Base-by-base conservation (phyloP, 2,888 invertebrate species). In the Drosophila greeni region DNA sequence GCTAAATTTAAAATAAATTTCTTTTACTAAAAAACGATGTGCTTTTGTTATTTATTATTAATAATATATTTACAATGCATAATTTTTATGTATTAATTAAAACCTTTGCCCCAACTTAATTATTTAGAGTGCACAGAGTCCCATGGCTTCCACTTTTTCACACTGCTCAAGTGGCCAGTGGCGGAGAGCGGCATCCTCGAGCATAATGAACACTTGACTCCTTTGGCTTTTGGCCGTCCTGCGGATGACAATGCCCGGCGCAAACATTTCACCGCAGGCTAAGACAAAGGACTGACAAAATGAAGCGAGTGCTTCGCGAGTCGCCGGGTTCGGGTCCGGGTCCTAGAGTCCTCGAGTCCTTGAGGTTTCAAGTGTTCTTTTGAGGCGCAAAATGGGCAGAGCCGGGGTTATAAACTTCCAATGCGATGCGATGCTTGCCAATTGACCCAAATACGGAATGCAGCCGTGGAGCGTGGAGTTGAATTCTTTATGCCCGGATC, bases 191-290 rank as follows among this genome's bases (percentile, higher is more conserved):
- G 53, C 55, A 33, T 55, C 70, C 66, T 59, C 52, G 49, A 59
- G 70, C 76, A 77, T 75, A 76, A 75, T 76, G 75, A 77, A 77
- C 77, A 77, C 75, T 77, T 75, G 74, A 75, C 74, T 70, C 69
- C 69, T 68, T 75, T 75, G 72, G 66, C 73, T 69, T 68, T 75
- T 62, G 67, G 56, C 49, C 53, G 67, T 56, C 67, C 48, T 45
- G 45, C 34, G n/a, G 52, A 33, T 74, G 71, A 62, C 56, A 51
- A 73, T 56, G 68, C 58, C 55, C 65, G 31, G 47, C 16, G 55
- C 66, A 66, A 66, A 60, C 66, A 65, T 55, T 70, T 66, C 55
- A 71, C 61, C 60, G 56, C 66, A 47, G 48, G 56, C 66, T 70
- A 76, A 71, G 71, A 73, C 76, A 72, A 73, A 73, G 51, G 61